Evolutionary conservation across 1,140 invertebrate genomes (phyloP).

Genomic region (Trissolcus basalis): DNA sequence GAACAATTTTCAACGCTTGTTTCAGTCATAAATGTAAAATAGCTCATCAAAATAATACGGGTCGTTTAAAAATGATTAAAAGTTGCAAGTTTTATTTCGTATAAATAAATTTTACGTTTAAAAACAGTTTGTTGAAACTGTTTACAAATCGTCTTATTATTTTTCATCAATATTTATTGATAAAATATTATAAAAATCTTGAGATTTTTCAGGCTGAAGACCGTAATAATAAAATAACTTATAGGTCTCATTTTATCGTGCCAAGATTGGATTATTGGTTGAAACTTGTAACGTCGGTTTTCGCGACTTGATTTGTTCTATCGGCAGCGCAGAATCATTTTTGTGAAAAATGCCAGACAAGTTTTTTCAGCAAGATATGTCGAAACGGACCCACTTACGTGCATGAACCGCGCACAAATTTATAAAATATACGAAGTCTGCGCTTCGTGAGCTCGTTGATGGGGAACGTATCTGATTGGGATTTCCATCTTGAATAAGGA

Average conservation of each 20-base stretch:
- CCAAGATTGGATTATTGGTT: conserved; percentile 29
- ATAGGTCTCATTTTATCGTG: conserved; percentile 14
- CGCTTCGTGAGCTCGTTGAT: conserved; percentile 52
- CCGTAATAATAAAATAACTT: conserved; percentile 35
- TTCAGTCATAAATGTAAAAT: too few relatives aligned
- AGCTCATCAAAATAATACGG: too few relatives aligned
- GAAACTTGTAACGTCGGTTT: conserved; percentile 48
- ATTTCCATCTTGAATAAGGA: conserved; percentile 55
- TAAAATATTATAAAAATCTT: too few relatives aligned
- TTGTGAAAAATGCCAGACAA: conserved; percentile 52
- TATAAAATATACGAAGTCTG: conserved; percentile 52
- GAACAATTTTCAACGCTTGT: too few relatives aligned
- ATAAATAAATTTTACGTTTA: too few relatives aligned
- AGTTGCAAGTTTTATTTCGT: too few relatives aligned
- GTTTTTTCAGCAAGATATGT: conserved; percentile 48
- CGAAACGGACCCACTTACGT: conserved; percentile 52
- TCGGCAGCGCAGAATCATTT: conserved; percentile 43
- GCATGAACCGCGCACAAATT: conserved; percentile 27
- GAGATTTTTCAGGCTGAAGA: too few relatives aligned
- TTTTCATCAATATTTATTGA: too few relatives aligned
- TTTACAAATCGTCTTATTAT: too few relatives aligned
- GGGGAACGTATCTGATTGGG: conserved; percentile 57
- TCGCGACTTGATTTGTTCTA: conserved; percentile 56
- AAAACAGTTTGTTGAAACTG: too few relatives aligned
- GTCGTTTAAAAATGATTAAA: too few relatives aligned